Base-by-base conservation (phyloP, 92 coral and sea anemone species). In the Phenganax subtilis region DNA sequence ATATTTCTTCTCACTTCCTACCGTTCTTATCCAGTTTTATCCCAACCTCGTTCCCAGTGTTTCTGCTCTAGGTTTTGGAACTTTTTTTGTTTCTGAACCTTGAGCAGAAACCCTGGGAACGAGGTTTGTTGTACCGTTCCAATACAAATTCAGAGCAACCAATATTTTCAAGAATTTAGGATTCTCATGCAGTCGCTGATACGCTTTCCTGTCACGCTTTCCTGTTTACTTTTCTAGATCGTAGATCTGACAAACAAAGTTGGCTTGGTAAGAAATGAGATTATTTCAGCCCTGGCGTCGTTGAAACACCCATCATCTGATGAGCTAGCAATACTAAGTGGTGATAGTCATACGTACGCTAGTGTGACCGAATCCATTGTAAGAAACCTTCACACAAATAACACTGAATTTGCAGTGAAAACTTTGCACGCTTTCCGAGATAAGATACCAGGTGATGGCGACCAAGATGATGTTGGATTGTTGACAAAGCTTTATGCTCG, bases 391-490 rank as follows among this genome's bases (percentile, higher is more conserved):
- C 68, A 80, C 56, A 71, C 75, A 80, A 89, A 85, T 57, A 91
- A 96, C 62, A 81, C 84, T 16, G 96, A 96, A 64, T 86, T 84
- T 29, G 93, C 97, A 30, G 88, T 96, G 8, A 88, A 87, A 75
- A 87, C 93, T 25, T 64, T 96, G 55, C 88, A 93, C 60, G 88
- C 84, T 2, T 88, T 86, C 80, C 85, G 97, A 17, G 93, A 89
- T 55, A 87, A 82, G 76, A 81, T 92, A 59, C 86, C 87, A 57
- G 92, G 91, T 12, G 81, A 70, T 10, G 89, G 96, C 2, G 97
- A 92, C 53, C 96, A 92, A 72, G 97, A 96, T 84, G 91, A 92
- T 79, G 81, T 90, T 53, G 97, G 92, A 62, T 77, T 84, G 14
- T 55, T 96, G 72, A 82, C 91, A 63, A 84, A 90, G 3, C 25